Evolutionary conservation across 2,113 vertebrate species (phyloP).

Genomic region (human (Homo sapiens)): GRCh38 chr2:50222001-50222500

Average conservation of each 20-base stretch:
- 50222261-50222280: background rate
- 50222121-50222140: background rate
- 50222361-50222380: background rate
- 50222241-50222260: background rate
- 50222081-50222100: background rate
- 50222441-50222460: background rate
- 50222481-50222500: background rate
- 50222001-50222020: constrained; percentile 34
- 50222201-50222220: background rate
- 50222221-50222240: background rate
- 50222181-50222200: background rate
- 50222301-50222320: background rate
- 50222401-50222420: background rate
- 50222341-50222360: background rate
- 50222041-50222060: constrained; percentile 35
- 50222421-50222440: background rate
- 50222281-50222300: background rate
- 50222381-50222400: background rate
- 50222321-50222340: background rate
- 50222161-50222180: background rate
- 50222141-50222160: background rate
- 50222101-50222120: background rate
- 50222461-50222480: background rate
- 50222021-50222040: constrained; percentile 41
- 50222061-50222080: background rate